Evolutionary conservation across 2,888 invertebrate genomes (phyloP).

Genomic region (Fabriciana adippe): DNA sequence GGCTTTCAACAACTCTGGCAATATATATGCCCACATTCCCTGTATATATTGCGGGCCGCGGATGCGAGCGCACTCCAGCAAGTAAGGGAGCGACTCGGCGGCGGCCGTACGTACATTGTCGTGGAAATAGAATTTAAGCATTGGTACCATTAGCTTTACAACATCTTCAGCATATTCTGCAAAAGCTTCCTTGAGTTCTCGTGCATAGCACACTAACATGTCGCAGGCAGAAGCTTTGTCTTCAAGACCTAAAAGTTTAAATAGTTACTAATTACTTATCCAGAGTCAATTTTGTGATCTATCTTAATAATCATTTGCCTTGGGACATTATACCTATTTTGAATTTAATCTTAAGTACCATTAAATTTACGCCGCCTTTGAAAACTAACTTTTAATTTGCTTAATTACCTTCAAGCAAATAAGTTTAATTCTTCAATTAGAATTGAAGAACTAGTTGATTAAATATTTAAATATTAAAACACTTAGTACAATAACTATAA

Average conservation of each 20-base stretch:
- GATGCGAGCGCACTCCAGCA: slow-evolving; percentile 93
- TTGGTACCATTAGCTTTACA: slow-evolving; percentile 92
- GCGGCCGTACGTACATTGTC: slow-evolving; percentile 96
- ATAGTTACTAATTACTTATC: slow-evolving; percentile 8
- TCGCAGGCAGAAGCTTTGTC: slow-evolving; percentile 98
- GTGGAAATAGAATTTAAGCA: slow-evolving; percentile 96
- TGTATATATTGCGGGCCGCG: slow-evolving; percentile 86
- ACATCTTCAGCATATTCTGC: slow-evolving; percentile 84
- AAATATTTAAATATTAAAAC: no score
- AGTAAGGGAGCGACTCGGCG: slow-evolving; percentile 93
- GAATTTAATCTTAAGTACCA: no score
- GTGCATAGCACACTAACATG: slow-evolving; percentile 97
- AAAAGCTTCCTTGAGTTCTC: slow-evolving; percentile 93
- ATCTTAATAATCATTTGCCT: not conserved
- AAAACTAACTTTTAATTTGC: no score
- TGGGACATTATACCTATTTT: no score
- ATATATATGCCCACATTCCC: slow-evolving; percentile 93
- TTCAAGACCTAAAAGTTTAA: slow-evolving; percentile 85
- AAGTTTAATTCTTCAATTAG: no score
- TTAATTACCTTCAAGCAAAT: no score
- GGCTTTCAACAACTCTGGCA: slow-evolving; percentile 92
- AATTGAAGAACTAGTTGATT: no score
- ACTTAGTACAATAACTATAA: no score
- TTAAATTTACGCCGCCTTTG: no score
- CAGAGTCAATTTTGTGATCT: not conserved